Evolutionary conservation across 2,888 invertebrate species (phyloP), one percentile per base, ranked within the genome.

Genomic region (Caenorhabditis sulstoni): DNA sequence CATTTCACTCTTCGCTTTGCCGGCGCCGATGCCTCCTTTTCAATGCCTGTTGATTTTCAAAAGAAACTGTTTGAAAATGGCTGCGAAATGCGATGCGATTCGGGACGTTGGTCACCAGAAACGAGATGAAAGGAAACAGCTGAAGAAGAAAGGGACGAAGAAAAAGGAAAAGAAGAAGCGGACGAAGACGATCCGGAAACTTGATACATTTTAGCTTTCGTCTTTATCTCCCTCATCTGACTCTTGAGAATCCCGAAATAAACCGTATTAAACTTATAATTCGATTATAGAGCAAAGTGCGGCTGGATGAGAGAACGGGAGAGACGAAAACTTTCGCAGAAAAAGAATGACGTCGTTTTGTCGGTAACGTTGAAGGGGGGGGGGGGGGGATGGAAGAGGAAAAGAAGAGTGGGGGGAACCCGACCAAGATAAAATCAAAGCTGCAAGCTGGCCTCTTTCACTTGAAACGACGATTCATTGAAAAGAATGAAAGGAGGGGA

Each of bases 371-470:
- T 73, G 52, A 41, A 44, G 49, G 58, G 58, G 50, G 44, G 44
- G 16, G 44, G 50, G 44, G 44, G 16, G 44, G 44, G 45, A 16
- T 35, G 29, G 29, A 29, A 29, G 7, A 35, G 45, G 49, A 16
- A 68, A 39, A 52, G 64, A 61, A 53, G 68, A 70, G 4, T 29
- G 52, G 16, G 70, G 39, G 65, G 77, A 77, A 78, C 78, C 71
- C 78, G 78, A 78, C 61, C 70, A 62, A 78, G 78, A 78, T 78
- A 78, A 78, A 66, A 78, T 78, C 78, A 78, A 78, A 70, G 78
- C 78, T 78, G 78, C 70, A 77, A 74, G 74, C 74, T 74, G 74
- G 65, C 74, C 66, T 74, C 74, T 74, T 66, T 66, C 74, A 74
- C 74, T 74, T 65, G 74, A 74, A 74, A 66, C 58, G 73, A 50